These are phyloP conservation scores for Heliconius hortense DNA, from an alignment of 2,888 invertebrate species.

Conservation along the genomic window DNA sequence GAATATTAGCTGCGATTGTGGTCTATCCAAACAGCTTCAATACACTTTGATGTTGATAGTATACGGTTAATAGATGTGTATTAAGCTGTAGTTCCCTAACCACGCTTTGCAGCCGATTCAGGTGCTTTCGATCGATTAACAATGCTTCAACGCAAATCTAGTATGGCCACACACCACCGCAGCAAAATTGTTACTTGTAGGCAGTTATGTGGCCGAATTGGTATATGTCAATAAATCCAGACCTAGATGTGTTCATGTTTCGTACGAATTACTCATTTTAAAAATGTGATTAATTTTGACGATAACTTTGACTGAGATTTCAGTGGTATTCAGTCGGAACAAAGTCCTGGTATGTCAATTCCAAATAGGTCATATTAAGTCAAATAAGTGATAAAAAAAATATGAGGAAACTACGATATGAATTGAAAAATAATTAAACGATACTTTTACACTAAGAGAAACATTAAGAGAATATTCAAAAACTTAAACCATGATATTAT, in stretches of 20 bases:
- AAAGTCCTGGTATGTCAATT: too few species aligned
- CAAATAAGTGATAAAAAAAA: too few species aligned
- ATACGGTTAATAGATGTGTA: conserved; percentile 18
- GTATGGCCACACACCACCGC: conserved; percentile 13
- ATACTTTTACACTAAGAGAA: too few species aligned
- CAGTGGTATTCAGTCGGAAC: background rate
- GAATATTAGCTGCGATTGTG: background rate
- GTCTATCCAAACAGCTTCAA: background rate
- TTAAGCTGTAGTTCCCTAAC: conserved; percentile 22
- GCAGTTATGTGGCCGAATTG: background rate
- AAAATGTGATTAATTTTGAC: too few species aligned
- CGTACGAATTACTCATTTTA: background rate
- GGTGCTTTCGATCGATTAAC: conserved; percentile 30
- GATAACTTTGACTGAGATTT: background rate
- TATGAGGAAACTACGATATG: too few species aligned
- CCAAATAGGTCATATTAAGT: too few species aligned
- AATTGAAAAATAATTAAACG: too few species aligned
- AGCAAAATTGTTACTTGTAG: conserved; percentile 12
- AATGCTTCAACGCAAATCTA: conserved; percentile 28
- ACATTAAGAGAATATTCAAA: too few species aligned
- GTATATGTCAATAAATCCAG: background rate
- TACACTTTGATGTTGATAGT: conserved; percentile 8
- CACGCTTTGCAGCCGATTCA: conserved; percentile 22
- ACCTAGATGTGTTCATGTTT: background rate
- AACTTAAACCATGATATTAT: too few species aligned